Evolutionary conservation across 2,113 vertebrate genomes (phyloP).

Genomic region (Oreotrochilus melanogaster): DNA sequence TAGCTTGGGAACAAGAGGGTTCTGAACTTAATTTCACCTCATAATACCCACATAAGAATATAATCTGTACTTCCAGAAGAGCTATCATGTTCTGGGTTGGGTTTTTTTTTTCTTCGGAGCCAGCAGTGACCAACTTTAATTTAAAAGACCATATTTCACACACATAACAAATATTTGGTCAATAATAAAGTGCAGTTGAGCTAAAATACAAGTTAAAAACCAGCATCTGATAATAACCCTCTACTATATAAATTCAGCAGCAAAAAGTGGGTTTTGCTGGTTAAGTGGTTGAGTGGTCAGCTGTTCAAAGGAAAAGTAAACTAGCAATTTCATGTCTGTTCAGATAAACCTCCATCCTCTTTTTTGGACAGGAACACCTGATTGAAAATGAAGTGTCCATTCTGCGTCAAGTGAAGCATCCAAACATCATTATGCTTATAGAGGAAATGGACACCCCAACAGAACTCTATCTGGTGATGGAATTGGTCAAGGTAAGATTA

Average conservation of each 20-base stretch:
- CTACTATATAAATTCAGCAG: background rate
- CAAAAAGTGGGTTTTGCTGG: background rate
- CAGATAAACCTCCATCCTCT: background rate
- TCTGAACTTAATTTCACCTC: conserved; percentile 36
- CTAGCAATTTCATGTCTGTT: background rate
- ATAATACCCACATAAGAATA: background rate
- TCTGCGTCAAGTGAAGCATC: conserved; percentile 92
- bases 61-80: conserved; percentile 9
- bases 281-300: background rate
- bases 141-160: no score
- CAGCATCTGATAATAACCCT: background rate
- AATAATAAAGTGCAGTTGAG: background rate
- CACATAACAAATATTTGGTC: background rate
- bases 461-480: conserved; percentile 96
- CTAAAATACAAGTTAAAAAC: background rate
- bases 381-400: conserved; percentile 97
- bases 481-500: conserved; percentile 90
- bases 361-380: conserved; percentile 87
- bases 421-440: conserved; percentile 97
- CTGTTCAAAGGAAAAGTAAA: background rate
- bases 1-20: background rate
- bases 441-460: conserved; percentile 94
- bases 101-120: background rate
- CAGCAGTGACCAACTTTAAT: background rate
- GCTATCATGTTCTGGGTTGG: background rate